Evolutionary conservation across 2,797 vertebrate species (phyloP), one percentile per base, ranked within the genome.

Genomic region (Poecilia wingei): DNA sequence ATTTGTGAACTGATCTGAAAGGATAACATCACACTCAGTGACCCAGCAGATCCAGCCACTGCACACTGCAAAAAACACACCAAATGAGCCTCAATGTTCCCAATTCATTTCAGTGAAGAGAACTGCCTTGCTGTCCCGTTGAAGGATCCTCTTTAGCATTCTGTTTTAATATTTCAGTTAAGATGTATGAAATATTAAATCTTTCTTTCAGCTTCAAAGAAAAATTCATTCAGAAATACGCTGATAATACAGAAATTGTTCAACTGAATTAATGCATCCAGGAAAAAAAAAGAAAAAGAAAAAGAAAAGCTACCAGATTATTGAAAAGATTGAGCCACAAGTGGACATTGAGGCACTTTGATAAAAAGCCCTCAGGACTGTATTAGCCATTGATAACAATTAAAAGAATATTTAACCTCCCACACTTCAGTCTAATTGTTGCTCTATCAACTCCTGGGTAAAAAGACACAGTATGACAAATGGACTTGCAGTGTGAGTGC

Each of bases 381-480:
- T 74, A 70, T 87, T 68, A 85, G 36, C 68, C 49, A 83, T 75
- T 84, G 64, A 88, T 87, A 81, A 74, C 66, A 78, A 86, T 80
- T 82, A 68, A 85, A 78, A 72, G 18, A 71, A 87, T 85, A 87
- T 90, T 85, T 83, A 89, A 88, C 85, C 57, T 84, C 46, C 71
- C 53, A 69, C 43, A 51, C 64, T 36, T 28, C 28, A 83, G 74
- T 84, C 75, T 89, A 90, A 92, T 90, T 87, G 83, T 82, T 88
- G 75, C 72, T 82, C 53, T 75, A 84, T 89, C 77, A 83, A 41
- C 39, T 76, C 61, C 41, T 73, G 64, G 76, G 75, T 78, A 76
- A 76, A 72, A 84, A 45, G 78, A 82, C 73, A 72, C 74, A 83
- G 74, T 76, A 79, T 91, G 82, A 91, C 87, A 88, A 84, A 86